phyloP scores from a whole-genome alignment of 1,140 invertebrate genomes.

The Cyclargus thomasi region DNA sequence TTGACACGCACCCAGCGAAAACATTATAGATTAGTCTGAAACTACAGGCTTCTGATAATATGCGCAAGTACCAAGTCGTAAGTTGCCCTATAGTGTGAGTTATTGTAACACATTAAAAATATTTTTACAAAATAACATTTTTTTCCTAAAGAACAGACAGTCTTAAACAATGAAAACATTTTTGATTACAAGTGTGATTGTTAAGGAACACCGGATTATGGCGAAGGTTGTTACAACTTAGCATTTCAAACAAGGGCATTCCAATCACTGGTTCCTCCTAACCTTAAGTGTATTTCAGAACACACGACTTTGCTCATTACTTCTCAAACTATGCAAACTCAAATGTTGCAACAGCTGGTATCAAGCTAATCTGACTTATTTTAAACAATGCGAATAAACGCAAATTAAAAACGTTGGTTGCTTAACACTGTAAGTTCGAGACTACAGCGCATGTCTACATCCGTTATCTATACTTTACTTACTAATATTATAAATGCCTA shows the following conservation, averaged over 20 bases:
- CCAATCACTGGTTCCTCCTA: conserved; percentile 30
- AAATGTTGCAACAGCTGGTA: neutral
- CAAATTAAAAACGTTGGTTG: neutral
- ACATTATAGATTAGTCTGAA: no score
- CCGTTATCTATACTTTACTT: no score
- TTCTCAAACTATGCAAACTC: neutral
- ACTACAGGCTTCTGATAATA: no score
- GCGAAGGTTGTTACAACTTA: conserved; percentile 35
- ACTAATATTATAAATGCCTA: no score
- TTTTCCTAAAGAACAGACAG: neutral
- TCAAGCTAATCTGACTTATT: no score
- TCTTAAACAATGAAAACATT: neutral
- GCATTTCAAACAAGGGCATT: conserved; percentile 40
- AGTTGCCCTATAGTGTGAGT: no score
- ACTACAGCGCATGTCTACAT: no score
- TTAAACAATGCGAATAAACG: neutral
- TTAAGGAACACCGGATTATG: conserved; percentile 28
- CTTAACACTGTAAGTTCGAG: no score
- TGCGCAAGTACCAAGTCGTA: no score
- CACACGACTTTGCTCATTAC: neutral
- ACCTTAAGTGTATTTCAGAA: conserved; percentile 17
- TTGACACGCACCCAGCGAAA: no score
- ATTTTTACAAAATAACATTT: neutral
- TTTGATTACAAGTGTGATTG: neutral
- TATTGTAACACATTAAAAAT: no score